These are phyloP conservation scores for Hydroisotoma schaefferi DNA, from an alignment of 2,888 invertebrate genomes.

Conservation along the genomic window DNA sequence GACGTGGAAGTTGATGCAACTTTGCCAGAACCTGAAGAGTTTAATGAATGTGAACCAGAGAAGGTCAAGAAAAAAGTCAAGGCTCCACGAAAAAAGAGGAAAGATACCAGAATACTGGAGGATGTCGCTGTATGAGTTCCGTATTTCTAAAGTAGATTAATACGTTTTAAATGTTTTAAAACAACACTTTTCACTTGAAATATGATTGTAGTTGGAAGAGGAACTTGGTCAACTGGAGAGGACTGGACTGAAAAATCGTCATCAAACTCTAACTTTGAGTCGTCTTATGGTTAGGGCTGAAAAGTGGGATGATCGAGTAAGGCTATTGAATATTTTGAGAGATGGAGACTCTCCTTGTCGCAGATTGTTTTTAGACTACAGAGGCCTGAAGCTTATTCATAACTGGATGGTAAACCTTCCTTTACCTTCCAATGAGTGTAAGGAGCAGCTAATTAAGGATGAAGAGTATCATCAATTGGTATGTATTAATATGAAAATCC, in stretches of 20 bases:
- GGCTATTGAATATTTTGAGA: conserved; percentile 72
- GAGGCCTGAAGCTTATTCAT: conserved; percentile 83
- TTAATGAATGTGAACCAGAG: conserved; percentile 47
- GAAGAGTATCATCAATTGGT: conserved; percentile 38
- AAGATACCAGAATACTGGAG: conserved; percentile 58
- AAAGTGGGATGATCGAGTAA: conserved; percentile 65
- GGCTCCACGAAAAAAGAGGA: conserved; percentile 54
- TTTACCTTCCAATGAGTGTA: conserved; percentile 49
- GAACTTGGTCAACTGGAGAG: conserved; percentile 76
- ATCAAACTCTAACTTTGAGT: conserved; percentile 82
- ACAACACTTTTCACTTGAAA: neutral
- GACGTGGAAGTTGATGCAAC: conserved; percentile 50
- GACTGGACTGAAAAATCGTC: conserved; percentile 80
- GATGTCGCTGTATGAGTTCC: conserved; percentile 60
- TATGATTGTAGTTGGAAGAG: conserved; percentile 63
- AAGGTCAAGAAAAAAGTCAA: conserved; percentile 53
- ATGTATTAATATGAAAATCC: neutral
- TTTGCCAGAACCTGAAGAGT: conserved; percentile 52
- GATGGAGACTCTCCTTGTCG: conserved; percentile 77
- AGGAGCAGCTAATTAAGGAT: conserved; percentile 30
- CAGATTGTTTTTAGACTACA: conserved; percentile 85
- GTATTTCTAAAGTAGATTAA: neutral
- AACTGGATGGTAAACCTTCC: conserved; percentile 84
- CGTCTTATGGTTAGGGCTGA: conserved; percentile 91
- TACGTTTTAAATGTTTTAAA: neutral